Evolutionary conservation across 2,113 vertebrate genomes (phyloP).

Genomic region (Steatornis caripensis): DNA sequence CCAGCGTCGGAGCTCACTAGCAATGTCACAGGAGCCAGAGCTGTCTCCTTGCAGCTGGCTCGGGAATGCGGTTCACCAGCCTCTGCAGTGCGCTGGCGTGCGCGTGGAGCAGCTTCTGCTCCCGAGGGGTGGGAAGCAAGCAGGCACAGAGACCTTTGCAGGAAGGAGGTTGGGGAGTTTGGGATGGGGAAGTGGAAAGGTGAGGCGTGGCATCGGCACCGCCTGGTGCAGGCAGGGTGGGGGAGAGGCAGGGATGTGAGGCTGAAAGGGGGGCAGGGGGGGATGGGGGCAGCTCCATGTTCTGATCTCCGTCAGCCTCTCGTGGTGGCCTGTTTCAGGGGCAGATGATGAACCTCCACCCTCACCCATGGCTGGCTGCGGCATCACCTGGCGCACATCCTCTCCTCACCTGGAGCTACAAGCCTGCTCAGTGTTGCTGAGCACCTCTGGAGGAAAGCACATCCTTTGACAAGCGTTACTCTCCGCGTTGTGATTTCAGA

Average conservation of each 20-base stretch:
- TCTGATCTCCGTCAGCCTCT: background rate
- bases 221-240: background rate
- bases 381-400: background rate
- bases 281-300: background rate
- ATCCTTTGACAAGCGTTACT: background rate
- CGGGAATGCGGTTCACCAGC: background rate
- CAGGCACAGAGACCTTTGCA: background rate
- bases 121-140: background rate
- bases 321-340: background rate
- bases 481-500: background rate
- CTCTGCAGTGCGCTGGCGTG: background rate
- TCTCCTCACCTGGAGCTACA: background rate
- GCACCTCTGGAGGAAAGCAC: background rate
- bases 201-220: background rate
- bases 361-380: background rate
- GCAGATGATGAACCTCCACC: background rate
- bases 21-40: background rate
- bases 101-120: background rate
- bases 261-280: background rate
- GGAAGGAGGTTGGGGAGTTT: background rate
- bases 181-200: background rate
- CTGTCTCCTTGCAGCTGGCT: background rate
- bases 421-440: background rate
- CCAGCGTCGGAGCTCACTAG: background rate
- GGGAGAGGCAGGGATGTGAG: background rate